Evolutionary conservation across 2,797 vertebrate species (phyloP).

Genomic region (Dicrostonyx torquatus): DNA sequence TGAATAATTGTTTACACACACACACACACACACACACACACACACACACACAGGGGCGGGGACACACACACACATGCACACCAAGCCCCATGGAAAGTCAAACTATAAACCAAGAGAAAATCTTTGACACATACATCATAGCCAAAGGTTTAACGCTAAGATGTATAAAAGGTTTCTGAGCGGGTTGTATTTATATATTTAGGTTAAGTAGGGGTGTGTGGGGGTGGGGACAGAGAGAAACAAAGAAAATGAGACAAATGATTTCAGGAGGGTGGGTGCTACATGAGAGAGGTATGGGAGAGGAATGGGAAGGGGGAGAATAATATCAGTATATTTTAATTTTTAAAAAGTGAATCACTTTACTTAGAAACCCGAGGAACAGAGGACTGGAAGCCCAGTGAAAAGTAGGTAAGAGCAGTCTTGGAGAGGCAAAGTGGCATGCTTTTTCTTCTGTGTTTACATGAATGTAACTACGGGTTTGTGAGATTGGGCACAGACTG

Average conservation of each 20-base stretch:
- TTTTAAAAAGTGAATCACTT: neutral
- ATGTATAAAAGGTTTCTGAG: neutral
- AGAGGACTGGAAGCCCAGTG: neutral
- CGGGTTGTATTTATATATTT: neutral
- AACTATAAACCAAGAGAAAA: constrained; percentile 16
- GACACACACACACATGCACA: neutral
- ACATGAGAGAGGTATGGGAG: neutral
- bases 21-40: neutral
- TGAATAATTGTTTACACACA: neutral
- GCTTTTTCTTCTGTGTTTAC: neutral
- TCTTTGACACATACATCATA: neutral
- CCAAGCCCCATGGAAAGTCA: neutral
- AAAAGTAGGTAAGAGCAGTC: neutral
- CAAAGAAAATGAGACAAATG: neutral
- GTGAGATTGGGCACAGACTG: too few relatives aligned
- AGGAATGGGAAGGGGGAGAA: too few relatives aligned
- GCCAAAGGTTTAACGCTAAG: neutral
- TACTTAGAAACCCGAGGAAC: neutral
- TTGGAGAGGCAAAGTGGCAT: too few relatives aligned
- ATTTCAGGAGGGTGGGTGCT: neutral
- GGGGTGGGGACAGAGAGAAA: neutral
- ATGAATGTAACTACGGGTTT: neutral
- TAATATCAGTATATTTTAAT: neutral
- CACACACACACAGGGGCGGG: neutral
- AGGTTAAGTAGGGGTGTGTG: neutral